Evolutionary conservation across 2,113 vertebrate genomes (phyloP).

Genomic region (Pitta sordida): DNA sequence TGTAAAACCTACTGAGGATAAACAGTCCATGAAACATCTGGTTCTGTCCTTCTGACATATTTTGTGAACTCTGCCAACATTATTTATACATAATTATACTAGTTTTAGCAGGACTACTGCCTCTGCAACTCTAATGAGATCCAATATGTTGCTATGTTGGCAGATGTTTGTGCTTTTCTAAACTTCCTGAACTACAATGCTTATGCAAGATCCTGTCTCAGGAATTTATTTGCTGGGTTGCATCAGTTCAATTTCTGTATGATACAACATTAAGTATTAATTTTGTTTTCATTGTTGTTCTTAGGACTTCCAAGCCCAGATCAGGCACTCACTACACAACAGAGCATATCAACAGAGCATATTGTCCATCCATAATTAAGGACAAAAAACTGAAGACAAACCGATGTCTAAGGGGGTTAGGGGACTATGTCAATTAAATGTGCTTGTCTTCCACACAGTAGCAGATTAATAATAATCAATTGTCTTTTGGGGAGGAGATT

Average conservation of each 20-base stretch:
- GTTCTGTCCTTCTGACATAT: not conserved
- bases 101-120: constrained; percentile 26
- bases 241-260: not conserved
- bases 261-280: not conserved
- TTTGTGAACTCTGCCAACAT: constrained; percentile 8
- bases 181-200: not conserved
- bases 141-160: not conserved
- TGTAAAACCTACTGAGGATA: not conserved
- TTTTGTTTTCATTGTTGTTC: not conserved
- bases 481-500: not conserved
- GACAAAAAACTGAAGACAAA: not conserved
- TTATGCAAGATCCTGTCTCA: not conserved
- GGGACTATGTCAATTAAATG: not conserved
- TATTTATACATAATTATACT: constrained; percentile 2
- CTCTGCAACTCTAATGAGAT: constrained; percentile 17
- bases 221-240: not conserved
- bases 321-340: not conserved
- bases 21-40: constrained; percentile 6
- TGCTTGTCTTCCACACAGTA: not conserved
- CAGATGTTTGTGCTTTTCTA: not conserved
- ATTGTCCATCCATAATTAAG: not conserved
- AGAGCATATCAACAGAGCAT: not conserved
- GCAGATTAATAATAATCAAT: not conserved
- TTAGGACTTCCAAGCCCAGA: not conserved
- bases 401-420: not conserved